Evolutionary conservation across 1,140 invertebrate species (phyloP), one percentile per base, ranked within the genome.

Genomic region (Drosophila repletoides): DNA sequence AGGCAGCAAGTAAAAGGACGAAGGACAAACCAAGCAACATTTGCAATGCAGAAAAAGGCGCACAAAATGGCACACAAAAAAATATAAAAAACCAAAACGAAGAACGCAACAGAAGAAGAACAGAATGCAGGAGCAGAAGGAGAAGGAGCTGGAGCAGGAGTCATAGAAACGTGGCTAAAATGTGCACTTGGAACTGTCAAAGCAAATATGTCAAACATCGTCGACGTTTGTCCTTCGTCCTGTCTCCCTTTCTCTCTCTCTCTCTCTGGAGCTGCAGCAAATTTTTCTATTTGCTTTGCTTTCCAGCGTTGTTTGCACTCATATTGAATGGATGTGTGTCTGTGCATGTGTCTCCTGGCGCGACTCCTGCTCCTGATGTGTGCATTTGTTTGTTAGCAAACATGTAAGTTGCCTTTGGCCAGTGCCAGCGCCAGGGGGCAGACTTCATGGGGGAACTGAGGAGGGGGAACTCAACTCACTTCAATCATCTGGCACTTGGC

Each of bases 341-440:
- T 46, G 46, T 51, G 52, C 40, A 46, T 64, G 26, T 69, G 59
- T 64, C 51, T 72, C 69, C 69, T 58, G 70, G 58, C 58, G 55
- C 40, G 69, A 56, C 58, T 65, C 28, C 65, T 66, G 31, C 65
- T 68, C 33, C 59, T 58, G 38, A 76, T 71, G 52, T 68, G 63
- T 75, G 80, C 80, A 86, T 86, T 86, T 84, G 79, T 84, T 84
- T 84, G 79, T 84, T 86, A 84, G 80, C 79, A 84, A 84, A 84
- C 79, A 84, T 86, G 79, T 86, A 84, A 86, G 79, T 86, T 84
- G 79, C 80, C 79, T 86, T 86, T 84, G 79, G 79, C 79, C 79
- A 79, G 59, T 56, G 53, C 49, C 56, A 45, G 51, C 36, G 49
- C 29, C 58, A 55, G 29, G 55, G 43, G 19, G 55, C 40, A 43